Evolutionary conservation across 1,140 invertebrate species (phyloP).

Genomic region (Diachasmimorpha longicaudata): DNA sequence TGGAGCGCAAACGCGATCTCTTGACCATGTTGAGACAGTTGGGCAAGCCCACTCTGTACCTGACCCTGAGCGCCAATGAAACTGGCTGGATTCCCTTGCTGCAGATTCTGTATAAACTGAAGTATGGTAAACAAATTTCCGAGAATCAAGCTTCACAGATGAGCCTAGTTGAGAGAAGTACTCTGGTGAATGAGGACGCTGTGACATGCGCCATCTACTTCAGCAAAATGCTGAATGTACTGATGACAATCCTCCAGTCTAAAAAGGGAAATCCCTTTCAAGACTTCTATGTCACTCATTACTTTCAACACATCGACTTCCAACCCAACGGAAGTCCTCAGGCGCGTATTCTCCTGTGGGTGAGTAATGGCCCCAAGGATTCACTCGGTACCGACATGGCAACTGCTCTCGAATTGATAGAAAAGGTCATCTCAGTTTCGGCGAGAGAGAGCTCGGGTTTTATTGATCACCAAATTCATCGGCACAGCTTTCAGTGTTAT

Average conservation of each 20-base stretch:
- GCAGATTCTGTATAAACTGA: conserved; percentile 38
- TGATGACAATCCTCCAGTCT: conserved; percentile 33
- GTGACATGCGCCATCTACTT: conserved; percentile 58
- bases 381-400: conserved; percentile 27
- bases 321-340: conserved; percentile 51
- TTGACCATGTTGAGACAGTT: conserved; percentile 47
- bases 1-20: conserved; percentile 49
- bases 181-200: conserved; percentile 54
- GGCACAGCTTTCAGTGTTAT: conserved; percentile 36
- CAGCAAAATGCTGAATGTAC: conserved; percentile 47
- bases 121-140: not conserved
- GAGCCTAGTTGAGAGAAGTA: conserved; percentile 36
- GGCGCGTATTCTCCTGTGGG: conserved; percentile 47
- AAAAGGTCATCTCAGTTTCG: conserved; percentile 32
- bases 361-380: conserved; percentile 42
- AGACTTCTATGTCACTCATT: conserved; percentile 39
- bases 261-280: conserved; percentile 38
- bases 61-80: conserved; percentile 42
- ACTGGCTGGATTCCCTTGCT: conserved; percentile 49
- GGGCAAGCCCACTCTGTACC: conserved; percentile 42
- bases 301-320: conserved; percentile 49
- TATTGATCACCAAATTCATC: conserved; percentile 36
- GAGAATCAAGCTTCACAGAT: not conserved
- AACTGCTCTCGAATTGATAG: conserved; percentile 24
- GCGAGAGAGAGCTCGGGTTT: conserved; percentile 34